Evolutionary conservation across 2,113 vertebrate species (phyloP).

Genomic region (Rhinichthys klamathensis): DNA sequence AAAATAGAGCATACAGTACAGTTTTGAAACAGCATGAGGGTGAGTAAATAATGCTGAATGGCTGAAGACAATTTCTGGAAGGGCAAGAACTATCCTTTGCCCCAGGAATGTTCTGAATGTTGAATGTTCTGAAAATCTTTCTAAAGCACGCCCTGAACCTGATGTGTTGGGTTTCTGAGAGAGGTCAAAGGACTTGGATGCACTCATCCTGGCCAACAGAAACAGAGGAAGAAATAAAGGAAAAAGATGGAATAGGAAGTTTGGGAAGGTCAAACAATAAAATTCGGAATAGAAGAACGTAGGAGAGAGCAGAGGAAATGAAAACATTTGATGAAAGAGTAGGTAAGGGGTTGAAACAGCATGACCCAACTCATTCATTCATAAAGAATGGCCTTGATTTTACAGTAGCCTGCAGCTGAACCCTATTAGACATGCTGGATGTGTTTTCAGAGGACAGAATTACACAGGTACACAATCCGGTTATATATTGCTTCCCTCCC

Average conservation of each 20-base stretch:
- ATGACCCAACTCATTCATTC: background rate
- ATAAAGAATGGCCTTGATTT: background rate
- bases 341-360: background rate
- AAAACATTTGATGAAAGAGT: slow-evolving; percentile 26
- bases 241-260: background rate
- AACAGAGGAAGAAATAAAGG: background rate
- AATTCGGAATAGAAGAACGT: background rate
- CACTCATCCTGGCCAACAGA: background rate
- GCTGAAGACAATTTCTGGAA: background rate
- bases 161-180: background rate
- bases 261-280: background rate
- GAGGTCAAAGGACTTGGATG: slow-evolving; percentile 21
- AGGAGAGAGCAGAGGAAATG: background rate
- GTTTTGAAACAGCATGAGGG: background rate
- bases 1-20: background rate
- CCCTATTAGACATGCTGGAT: too few species aligned
- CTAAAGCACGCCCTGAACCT: slow-evolving; percentile 13
- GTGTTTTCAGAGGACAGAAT: slow-evolving; percentile 4
- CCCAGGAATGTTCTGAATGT: slow-evolving; percentile 4
- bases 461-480: too few species aligned
- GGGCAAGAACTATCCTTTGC: background rate
- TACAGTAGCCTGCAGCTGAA: background rate
- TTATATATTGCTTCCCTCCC: background rate
- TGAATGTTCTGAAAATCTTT: background rate
- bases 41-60: background rate